Evolutionary conservation across 2,888 invertebrate species (phyloP).

Genomic region (Hydropsyche betteni): DNA sequence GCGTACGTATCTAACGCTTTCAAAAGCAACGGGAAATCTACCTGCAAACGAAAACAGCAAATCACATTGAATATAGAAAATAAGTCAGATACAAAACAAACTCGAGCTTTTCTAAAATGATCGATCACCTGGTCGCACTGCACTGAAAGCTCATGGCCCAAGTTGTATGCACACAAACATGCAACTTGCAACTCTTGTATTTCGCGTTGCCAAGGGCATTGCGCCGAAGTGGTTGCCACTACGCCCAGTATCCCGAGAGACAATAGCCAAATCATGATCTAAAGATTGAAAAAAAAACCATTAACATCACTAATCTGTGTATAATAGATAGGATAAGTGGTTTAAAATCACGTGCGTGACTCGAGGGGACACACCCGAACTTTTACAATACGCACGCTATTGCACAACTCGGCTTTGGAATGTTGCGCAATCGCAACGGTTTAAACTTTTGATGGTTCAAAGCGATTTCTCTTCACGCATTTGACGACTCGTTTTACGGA

Average conservation of each 20-base stretch:
- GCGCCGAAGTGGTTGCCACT: slow-evolving; percentile 60
- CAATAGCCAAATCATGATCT: slow-evolving; percentile 51
- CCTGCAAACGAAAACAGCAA: slow-evolving; percentile 58
- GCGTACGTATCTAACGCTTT: slow-evolving; percentile 77
- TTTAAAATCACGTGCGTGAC: slow-evolving; percentile 37
- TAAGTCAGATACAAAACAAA: neutral
- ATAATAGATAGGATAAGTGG: neutral
- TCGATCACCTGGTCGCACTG: slow-evolving; percentile 82
- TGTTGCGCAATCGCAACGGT: slow-evolving; percentile 8
- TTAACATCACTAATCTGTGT: neutral
- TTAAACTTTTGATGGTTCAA: neutral
- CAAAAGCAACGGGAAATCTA: slow-evolving; percentile 80
- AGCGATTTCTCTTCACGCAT: slow-evolving; percentile 2
- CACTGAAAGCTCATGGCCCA: slow-evolving; percentile 84
- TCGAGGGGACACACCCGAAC: slow-evolving; percentile 5
- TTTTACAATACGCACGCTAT: slow-evolving; percentile 25
- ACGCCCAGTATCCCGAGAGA: neutral
- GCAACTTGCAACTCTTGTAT: slow-evolving; percentile 79
- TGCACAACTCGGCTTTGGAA: slow-evolving; percentile 23
- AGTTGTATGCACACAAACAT: slow-evolving; percentile 88
- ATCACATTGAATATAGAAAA: neutral
- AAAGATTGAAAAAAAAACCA: slow-evolving; percentile 21
- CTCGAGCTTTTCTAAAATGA: neutral
- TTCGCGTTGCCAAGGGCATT: slow-evolving; percentile 87
- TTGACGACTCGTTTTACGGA: neutral